These are phyloP conservation scores for Galagoides demidoff DNA, from an alignment of 2,797 vertebrate species.

Conservation along the genomic window DNA sequence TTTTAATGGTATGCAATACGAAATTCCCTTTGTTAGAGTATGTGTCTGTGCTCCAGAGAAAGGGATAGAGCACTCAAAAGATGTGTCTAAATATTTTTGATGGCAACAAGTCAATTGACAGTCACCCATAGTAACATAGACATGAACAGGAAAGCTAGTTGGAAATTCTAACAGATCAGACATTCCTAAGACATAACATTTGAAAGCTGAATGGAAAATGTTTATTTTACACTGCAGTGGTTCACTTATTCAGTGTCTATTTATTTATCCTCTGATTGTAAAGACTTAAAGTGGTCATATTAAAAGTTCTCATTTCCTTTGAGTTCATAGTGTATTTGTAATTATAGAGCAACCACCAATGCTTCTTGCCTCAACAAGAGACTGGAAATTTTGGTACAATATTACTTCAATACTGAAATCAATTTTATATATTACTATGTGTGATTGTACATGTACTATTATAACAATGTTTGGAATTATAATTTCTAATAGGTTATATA, in stretches of 20 bases:
- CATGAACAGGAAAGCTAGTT: background rate
- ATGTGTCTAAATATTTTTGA: background rate
- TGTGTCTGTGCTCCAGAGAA: background rate
- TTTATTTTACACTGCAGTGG: background rate
- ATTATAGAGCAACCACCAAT: background rate
- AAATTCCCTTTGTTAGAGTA: background rate
- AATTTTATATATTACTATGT: background rate
- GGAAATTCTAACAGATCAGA: background rate
- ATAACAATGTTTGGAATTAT: background rate
- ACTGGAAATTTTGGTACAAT: background rate
- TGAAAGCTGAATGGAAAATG: conserved; percentile 35
- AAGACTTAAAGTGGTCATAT: background rate
- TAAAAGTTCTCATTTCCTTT: background rate
- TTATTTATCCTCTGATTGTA: background rate
- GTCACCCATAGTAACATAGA: background rate
- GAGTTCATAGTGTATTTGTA: background rate
- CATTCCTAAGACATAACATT: background rate
- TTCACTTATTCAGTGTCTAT: conserved; percentile 22
- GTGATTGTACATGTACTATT: background rate
- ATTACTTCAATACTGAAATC: background rate
- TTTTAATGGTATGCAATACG: background rate
- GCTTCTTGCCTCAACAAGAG: background rate
- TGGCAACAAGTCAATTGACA: background rate
- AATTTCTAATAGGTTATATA: background rate
- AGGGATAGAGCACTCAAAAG: background rate